These are phyloP conservation scores for Oenanthe melanoleuca DNA, from an alignment of 2,113 vertebrate species.

Conservation along the genomic window DNA sequence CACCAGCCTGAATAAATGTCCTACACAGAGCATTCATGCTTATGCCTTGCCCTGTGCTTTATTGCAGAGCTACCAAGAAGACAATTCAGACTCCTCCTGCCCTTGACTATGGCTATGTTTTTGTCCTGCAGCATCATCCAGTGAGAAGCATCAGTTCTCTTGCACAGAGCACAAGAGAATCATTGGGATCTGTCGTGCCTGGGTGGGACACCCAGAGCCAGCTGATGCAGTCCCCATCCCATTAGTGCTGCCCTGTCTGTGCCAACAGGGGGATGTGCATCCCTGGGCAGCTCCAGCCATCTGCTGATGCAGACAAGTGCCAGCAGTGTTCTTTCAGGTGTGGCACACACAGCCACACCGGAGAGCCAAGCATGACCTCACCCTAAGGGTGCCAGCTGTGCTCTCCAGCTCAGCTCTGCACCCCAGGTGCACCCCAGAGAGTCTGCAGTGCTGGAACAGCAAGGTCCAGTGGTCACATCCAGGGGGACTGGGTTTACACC, in stretches of 20 bases:
- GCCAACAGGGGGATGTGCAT: accelerated
- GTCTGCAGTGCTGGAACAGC: not conserved
- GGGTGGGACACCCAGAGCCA: not conserved
- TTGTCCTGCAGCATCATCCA: not conserved
- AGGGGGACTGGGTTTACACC: too few species aligned
- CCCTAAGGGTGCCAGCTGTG: not conserved
- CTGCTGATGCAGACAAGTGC: accelerated
- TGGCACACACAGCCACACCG: too few species aligned
- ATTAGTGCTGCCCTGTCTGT: accelerated
- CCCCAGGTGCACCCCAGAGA: not conserved
- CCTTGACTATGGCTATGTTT: not conserved
- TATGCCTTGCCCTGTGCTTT: not conserved
- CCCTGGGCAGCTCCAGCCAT: not conserved
- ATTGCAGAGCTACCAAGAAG: not conserved
- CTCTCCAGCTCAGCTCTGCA: not conserved
- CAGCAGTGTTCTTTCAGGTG: not conserved
- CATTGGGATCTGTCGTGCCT: not conserved
- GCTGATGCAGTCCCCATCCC: not conserved
- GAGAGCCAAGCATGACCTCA: not conserved
- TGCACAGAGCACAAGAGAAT: not conserved
- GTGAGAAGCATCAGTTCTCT: not conserved
- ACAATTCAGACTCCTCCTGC: not conserved
- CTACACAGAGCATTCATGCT: not conserved
- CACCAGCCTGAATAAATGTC: not conserved
- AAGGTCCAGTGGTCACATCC: not conserved